Evolutionary conservation across 2,888 invertebrate species (phyloP).

Genomic region (Siphonodentalium dalli): DNA sequence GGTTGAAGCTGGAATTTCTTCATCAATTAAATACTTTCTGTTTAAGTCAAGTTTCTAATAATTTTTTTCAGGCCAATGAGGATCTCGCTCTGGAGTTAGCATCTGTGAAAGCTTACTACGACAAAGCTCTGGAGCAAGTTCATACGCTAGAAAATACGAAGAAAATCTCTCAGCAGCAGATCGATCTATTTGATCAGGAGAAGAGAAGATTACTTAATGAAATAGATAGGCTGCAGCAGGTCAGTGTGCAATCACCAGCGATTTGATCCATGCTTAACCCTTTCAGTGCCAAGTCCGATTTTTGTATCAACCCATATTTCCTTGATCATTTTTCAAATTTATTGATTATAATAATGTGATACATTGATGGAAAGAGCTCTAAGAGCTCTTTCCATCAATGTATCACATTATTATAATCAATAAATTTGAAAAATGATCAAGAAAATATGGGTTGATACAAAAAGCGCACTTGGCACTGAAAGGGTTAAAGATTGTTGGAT

Average conservation of each 20-base stretch:
- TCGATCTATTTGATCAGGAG: constrained; percentile 52
- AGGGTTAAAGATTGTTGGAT: too few relatives aligned
- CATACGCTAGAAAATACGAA: constrained; percentile 50
- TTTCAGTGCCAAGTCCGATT: too few relatives aligned
- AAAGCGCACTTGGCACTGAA: too few relatives aligned
- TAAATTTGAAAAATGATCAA: too few relatives aligned
- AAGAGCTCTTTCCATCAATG: too few relatives aligned
- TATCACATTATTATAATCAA: too few relatives aligned
- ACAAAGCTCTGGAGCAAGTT: constrained; percentile 53
- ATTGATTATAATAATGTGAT: too few relatives aligned
- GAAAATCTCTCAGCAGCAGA: constrained; percentile 48
- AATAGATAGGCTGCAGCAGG: constrained; percentile 48
- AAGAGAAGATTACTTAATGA: constrained; percentile 47
- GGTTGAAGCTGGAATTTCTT: too few relatives aligned
- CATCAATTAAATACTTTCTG: not conserved
- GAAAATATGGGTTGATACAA: too few relatives aligned
- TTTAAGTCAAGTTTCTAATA: not conserved
- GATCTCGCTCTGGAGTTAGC: constrained; percentile 52
- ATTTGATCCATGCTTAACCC: not conserved
- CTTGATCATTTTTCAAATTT: too few relatives aligned
- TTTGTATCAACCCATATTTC: too few relatives aligned
- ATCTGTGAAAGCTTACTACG: constrained; percentile 48
- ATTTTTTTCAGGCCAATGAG: constrained; percentile 44
- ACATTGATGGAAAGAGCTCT: too few relatives aligned
- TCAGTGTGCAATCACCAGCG: constrained; percentile 19